phyloP scores from a whole-genome alignment of 64 coral and sea anemone species.

The Orbicella faveolata region DNA sequence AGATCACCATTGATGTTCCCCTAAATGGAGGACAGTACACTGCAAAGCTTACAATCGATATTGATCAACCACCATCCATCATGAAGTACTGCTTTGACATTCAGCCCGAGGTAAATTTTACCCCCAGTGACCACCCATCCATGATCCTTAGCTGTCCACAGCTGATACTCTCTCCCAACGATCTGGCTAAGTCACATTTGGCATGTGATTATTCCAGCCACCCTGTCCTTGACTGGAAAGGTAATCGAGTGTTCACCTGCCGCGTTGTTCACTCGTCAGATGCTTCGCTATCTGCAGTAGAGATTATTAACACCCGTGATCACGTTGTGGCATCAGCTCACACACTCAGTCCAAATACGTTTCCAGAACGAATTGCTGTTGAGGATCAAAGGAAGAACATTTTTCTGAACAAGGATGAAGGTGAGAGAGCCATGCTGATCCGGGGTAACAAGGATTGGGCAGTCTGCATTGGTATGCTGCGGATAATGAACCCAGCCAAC shows the following conservation, averaged over 20 bases:
- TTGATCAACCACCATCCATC: not conserved
- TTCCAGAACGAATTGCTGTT: not conserved
- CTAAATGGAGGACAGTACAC: not conserved
- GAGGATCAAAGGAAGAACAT: not conserved
- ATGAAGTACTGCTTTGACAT: not conserved
- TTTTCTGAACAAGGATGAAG: not conserved
- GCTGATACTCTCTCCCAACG: not conserved
- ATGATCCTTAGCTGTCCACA: not conserved
- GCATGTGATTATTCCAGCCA: not conserved
- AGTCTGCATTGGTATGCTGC: not conserved
- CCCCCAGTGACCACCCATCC: not conserved
- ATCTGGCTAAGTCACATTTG: not conserved
- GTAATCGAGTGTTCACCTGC: not conserved
- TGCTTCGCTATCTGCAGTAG: not conserved
- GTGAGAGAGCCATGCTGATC: not conserved
- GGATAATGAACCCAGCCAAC: not conserved
- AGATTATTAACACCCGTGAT: not conserved
- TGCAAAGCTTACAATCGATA: not conserved
- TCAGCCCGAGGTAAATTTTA: not conserved
- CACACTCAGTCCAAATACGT: not conserved
- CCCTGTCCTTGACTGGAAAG: not conserved
- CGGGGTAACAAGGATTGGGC: not conserved
- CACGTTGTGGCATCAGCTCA: not conserved
- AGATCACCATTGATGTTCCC: not conserved
- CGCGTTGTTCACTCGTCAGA: not conserved